Base-by-base conservation (phyloP, 2,888 invertebrate species). In the Oscheius myriophilus region DNA sequence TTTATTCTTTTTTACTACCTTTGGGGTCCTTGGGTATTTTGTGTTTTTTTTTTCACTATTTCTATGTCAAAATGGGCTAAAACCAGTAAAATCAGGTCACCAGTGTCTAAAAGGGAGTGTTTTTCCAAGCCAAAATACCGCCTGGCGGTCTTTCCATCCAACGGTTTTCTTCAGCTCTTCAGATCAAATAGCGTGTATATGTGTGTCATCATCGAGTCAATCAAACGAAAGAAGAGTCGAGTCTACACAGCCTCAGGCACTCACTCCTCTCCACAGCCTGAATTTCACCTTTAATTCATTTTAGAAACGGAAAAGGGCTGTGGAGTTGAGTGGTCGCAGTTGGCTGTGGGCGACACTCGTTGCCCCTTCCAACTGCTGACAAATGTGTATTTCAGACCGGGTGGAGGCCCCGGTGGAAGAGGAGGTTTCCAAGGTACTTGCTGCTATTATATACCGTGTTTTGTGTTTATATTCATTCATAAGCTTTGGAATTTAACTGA, bases 361-460 rank as follows among this genome's bases (percentile, higher is more conserved):
- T 23, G 14, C n/a, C 33, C 33, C 33, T 33, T 9, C 33, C 33
- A 33, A 33, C 33, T 33, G 33, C 9, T 33, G 33, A 33, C 33
- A 33, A 46, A 59, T 46, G 63, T 63, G 26, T 42, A 55, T 78
- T 79, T 70, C 76, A 79, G 78, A 63, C 73, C 74, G 70, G 78
- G 78, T 51, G 78, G 76, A 69, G 75, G 76, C 69, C 78, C 76
- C 57, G 75, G 78, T 62, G 76, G 78, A 71, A 73, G 79, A 73
- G 79, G 79, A 75, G 79, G 79, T 72, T 79, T 67, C 69, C 74
- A 72, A 79, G 79, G 79, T 79, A 79, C 70, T 58, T 16, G 23
- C 33, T n/a, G 18, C 12, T 12, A 53, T 26, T 52, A 33, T 55
- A 65, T 57, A 45, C 26, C 42, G 54, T 66, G 46, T 66, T 58